Evolutionary conservation across 37 sponge, comb jelly and placozoan species (phyloP).

Genomic region (Halisarca cf. caerulea): DNA sequence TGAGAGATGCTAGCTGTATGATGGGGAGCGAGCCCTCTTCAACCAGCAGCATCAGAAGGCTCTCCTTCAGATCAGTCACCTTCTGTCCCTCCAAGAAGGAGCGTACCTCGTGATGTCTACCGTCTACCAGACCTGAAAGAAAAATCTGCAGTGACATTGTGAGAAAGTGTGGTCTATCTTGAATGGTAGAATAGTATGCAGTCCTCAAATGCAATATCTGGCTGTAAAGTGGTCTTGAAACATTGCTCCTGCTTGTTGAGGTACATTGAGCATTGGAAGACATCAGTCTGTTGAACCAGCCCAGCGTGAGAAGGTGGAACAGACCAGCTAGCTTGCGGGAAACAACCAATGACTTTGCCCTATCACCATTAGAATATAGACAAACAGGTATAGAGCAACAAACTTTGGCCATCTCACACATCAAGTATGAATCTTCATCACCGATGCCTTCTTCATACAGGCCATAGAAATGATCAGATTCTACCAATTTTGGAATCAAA

Average conservation of each 20-base stretch:
- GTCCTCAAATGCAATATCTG: no score
- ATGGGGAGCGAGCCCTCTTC: background rate
- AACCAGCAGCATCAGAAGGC: background rate
- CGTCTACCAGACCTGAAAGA: background rate
- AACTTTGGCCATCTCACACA: background rate
- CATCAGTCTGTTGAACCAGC: conserved; percentile 14
- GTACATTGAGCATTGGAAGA: background rate
- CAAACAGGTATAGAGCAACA: background rate
- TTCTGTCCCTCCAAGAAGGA: background rate
- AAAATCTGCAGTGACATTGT: background rate
- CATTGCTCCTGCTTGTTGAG: background rate
- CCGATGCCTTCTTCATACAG: background rate
- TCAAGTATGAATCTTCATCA: background rate
- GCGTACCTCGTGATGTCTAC: background rate
- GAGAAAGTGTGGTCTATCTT: background rate
- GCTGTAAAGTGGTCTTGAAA: background rate
- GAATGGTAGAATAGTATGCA: background rate
- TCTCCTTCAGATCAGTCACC: background rate
- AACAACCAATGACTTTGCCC: no score
- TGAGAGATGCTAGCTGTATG: background rate
- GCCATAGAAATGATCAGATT: background rate
- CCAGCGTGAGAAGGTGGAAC: conserved; percentile 5
- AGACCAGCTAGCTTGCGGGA: background rate
- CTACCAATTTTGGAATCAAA: background rate
- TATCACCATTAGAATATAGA: background rate